These are phyloP conservation scores for Speoplatyrhinus poulsoni DNA, from an alignment of 2,113 vertebrate genomes.

Conservation along the genomic window DNA sequence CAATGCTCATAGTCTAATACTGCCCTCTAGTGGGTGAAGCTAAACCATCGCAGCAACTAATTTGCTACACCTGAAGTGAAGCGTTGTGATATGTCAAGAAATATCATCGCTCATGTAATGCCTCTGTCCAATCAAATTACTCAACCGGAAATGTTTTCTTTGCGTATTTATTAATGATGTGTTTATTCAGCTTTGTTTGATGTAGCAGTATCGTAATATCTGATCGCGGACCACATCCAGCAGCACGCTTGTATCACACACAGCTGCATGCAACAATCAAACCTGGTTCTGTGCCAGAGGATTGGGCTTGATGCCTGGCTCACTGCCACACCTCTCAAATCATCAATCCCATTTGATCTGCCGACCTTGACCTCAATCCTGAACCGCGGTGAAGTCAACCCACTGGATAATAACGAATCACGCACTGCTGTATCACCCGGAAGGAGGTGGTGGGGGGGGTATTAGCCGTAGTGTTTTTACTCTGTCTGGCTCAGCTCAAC, in stretches of 20 bases:
- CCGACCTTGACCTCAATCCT: conserved; percentile 58
- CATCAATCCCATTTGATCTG: conserved; percentile 56
- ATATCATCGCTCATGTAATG: too few relatives aligned
- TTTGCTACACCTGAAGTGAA: too few relatives aligned
- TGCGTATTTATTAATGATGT: too few relatives aligned
- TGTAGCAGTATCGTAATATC: not conserved
- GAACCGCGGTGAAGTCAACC: conserved; percentile 33
- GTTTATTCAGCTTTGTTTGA: too few relatives aligned
- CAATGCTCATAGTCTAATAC: too few relatives aligned
- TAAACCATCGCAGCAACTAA: too few relatives aligned
- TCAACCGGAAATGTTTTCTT: too few relatives aligned
- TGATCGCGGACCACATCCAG: not conserved
- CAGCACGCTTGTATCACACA: conserved; percentile 1
- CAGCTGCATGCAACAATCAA: conserved; percentile 3
- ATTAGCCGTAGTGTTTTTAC: conserved; percentile 34
- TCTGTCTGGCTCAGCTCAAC: conserved; percentile 28
- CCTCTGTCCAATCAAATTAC: too few relatives aligned
- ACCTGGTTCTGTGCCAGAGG: conserved; percentile 14
- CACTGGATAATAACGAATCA: conserved; percentile 50
- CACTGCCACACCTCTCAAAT: conserved; percentile 36
- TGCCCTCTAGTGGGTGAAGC: too few relatives aligned
- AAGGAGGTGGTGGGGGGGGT: conserved; percentile 2
- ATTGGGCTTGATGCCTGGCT: conserved; percentile 31
- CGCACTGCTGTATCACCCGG: conserved; percentile 20
- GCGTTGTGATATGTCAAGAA: too few relatives aligned